Conservation (phyloP, 2,888 invertebrate genomes). For the Lottia gigantea region DNA sequence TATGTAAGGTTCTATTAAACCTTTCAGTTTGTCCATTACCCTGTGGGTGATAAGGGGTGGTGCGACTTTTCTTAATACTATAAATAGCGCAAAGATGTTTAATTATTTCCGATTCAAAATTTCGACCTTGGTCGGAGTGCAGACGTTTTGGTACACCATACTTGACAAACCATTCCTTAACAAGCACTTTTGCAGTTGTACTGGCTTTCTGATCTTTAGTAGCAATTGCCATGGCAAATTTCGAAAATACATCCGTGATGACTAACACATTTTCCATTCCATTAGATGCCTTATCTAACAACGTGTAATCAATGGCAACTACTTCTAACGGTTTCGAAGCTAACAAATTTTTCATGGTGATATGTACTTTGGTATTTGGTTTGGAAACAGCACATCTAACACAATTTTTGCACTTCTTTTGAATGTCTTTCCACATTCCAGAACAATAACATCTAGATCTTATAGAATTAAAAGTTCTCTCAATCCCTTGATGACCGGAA, state of each 20-base stretch:
- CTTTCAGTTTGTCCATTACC: constrained; percentile 29
- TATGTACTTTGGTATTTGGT: no score
- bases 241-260: constrained; percentile 38
- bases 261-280: constrained; percentile 40
- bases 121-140: constrained; percentile 28
- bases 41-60: constrained; percentile 29
- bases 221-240: constrained; percentile 18
- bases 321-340: no score
- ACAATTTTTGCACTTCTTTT: no score
- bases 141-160: constrained; percentile 24
- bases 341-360: no score
- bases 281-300: constrained; percentile 28
- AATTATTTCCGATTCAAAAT: constrained; percentile 27
- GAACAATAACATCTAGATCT: no score
- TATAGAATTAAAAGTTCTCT: no score
- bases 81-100: constrained; percentile 22
- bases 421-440: no score
- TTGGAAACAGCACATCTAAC: no score
- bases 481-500: no score
- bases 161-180: constrained; percentile 21
- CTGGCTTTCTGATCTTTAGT: constrained; percentile 21
- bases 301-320: no score
- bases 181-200: constrained; percentile 14
- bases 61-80: constrained; percentile 22
- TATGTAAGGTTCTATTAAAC: constrained; percentile 27